phyloP scores from a whole-genome alignment of 2,113 vertebrate genomes.

The Ammodytes dubius region DNA sequence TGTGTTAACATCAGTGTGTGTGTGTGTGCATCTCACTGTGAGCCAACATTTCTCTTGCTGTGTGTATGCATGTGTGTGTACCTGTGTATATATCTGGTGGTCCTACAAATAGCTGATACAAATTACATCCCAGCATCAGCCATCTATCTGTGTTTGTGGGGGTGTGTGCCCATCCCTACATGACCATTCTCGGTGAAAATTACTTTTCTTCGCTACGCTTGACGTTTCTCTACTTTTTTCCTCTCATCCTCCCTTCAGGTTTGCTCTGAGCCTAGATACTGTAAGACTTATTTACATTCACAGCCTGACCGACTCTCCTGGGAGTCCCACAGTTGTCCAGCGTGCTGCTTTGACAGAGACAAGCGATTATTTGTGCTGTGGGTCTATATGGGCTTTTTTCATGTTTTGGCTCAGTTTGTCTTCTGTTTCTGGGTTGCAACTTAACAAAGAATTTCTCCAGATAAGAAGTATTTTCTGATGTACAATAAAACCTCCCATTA shows the following conservation, averaged over 20 bases:
- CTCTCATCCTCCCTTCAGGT: conserved; percentile 57
- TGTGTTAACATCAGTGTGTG: not conserved
- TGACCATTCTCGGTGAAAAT: conserved; percentile 77
- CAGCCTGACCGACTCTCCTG: conserved; percentile 46
- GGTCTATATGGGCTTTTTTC: conserved; percentile 32
- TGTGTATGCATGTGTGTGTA: conserved; percentile 25
- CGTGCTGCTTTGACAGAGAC: conserved; percentile 61
- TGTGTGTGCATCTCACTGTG: not conserved
- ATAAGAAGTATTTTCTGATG: no score
- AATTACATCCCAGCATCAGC: conserved; percentile 47
- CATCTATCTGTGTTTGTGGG: conserved; percentile 4
- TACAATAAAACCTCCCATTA: no score
- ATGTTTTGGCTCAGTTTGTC: conserved; percentile 50
- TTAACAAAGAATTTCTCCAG: no score
- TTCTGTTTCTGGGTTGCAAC: conserved; percentile 3
- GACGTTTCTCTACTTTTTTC: conserved; percentile 38
- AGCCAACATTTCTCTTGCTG: not conserved
- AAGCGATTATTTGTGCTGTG: conserved; percentile 52
- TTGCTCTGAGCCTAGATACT: conserved; percentile 56
- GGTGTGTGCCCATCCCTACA: conserved; percentile 34
- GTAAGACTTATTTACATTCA: conserved; percentile 79
- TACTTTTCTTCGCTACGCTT: conserved; percentile 71
- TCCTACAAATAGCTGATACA: conserved; percentile 57
- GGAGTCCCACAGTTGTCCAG: conserved; percentile 57
- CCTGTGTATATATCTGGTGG: conserved; percentile 48